Evolutionary conservation across 2,113 vertebrate species (phyloP), one percentile per base, ranked within the genome.

Genomic region (Gambusia affinis): DNA sequence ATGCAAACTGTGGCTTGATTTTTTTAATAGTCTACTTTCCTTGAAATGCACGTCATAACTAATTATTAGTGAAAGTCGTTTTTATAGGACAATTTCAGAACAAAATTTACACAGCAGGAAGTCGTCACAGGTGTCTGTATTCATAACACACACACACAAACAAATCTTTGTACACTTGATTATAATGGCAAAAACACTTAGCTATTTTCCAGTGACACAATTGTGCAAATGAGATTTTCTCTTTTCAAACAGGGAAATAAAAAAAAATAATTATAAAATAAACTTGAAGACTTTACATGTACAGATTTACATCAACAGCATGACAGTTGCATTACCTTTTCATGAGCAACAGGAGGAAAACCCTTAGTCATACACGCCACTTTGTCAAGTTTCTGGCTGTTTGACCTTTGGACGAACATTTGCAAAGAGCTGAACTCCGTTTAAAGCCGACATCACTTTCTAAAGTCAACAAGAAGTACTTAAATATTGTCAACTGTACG

Each of bases 171-270:
- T 33, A 78, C 75, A 87, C 75, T 61, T 29, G 8, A 62, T 80
- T 82, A 82, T 77, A 77, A 87, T 83, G 73, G 78, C 73, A 85
- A 87, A 37, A 82, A 80, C 65, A 67, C 88, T 89, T 89, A 42
- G 88, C 91, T 89, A 69, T 78, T 86, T 91, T 88, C 86, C 86
- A 89, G 87, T 91, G 81, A 91, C 82, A 91, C 73, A 85, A 19
- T 68, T 91, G 85, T 90, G 87, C 85, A 88, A 88, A 91, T 80
- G 63, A 70, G 73, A 78, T n/a, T 30, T 73, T 74, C 63, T 76
- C 47, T 30, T 66, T 67, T 82, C 70, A 64, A 66, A 76, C 76
- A 67, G 63, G 62, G 4, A 31, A 31, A 33, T 28, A 35, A 12
- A 33, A 28, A 64, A 73, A 11, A 37, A 33, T 1, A 7, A 33